Percentiles rank a stretch among this genome's conserved stretches.
Conservation (phyloP, 2,797 vertebrate genomes). For the Lindbergichthys nudifrons region DNA sequence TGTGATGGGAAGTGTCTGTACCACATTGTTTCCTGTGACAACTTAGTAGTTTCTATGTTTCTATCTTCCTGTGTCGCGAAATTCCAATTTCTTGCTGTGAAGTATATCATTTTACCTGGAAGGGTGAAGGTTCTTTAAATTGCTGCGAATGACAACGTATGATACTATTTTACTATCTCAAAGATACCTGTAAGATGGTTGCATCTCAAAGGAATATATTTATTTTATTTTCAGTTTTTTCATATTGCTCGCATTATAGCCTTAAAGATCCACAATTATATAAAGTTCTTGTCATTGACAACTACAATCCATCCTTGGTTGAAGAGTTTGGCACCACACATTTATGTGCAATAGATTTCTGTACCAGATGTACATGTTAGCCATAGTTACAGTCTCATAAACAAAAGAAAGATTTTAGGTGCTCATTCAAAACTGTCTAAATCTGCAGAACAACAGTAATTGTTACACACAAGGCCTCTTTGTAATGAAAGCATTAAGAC, state of each 20-base stretch:
- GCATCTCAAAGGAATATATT: not conserved
- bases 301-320: not conserved
- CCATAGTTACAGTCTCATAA: not conserved
- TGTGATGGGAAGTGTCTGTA: slow-evolving; percentile 36
- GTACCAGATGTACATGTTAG: not conserved
- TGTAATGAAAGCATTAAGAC: not conserved
- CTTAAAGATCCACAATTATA: not conserved
- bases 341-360: not conserved
- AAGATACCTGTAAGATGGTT: not conserved
- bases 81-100: not conserved
- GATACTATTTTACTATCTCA: not conserved
- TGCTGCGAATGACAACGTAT: not conserved
- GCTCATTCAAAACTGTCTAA: not conserved
- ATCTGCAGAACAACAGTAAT: not conserved
- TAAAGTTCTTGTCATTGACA: not conserved
- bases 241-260: not conserved
- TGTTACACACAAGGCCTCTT: not conserved
- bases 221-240: not conserved
- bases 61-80: too few relatives aligned
- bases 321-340: not conserved
- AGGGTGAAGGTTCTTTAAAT: not conserved
- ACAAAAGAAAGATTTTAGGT: not conserved
- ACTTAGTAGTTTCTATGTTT: slow-evolving; percentile 64
- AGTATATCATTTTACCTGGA: not conserved
- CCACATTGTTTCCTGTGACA: slow-evolving; percentile 35